Evolutionary conservation across 2,888 invertebrate genomes (phyloP).

Genomic region (Branchellion lobata): DNA sequence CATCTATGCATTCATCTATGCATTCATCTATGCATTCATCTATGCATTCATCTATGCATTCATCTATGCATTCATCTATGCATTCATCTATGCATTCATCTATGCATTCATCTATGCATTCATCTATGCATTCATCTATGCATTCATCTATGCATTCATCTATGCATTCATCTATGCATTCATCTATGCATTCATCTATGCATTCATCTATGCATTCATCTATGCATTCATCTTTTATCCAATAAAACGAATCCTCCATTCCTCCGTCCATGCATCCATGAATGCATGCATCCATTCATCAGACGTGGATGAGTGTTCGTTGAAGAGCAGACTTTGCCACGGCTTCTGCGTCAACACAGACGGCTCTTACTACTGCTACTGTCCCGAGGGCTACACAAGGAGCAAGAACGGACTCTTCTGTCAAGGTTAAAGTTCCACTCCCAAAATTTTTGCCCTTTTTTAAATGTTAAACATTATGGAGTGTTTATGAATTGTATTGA

Average conservation of each 20-base stretch:
- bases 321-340: conserved; percentile 71
- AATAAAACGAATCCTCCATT: not conserved
- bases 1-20: no score
- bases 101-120: no score
- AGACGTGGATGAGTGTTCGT: conserved; percentile 83
- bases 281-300: not conserved
- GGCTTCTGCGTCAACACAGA: conserved; percentile 82
- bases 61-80: no score
- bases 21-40: no score
- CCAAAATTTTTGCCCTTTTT: no score
- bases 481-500: no score
- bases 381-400: conserved; percentile 57
- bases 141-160: not conserved
- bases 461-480: no score
- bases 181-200: not conserved
- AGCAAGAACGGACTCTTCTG: conserved; percentile 74
- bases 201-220: conserved; percentile 17
- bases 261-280: not conserved
- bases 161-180: not conserved
- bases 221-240: not conserved
- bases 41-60: no score
- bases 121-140: no score
- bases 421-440: conserved; percentile 72
- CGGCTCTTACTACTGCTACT: conserved; percentile 69
- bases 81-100: no score